phyloP scores from a whole-genome alignment of 2,888 invertebrate species.

The Emmelina monodactyla region DNA sequence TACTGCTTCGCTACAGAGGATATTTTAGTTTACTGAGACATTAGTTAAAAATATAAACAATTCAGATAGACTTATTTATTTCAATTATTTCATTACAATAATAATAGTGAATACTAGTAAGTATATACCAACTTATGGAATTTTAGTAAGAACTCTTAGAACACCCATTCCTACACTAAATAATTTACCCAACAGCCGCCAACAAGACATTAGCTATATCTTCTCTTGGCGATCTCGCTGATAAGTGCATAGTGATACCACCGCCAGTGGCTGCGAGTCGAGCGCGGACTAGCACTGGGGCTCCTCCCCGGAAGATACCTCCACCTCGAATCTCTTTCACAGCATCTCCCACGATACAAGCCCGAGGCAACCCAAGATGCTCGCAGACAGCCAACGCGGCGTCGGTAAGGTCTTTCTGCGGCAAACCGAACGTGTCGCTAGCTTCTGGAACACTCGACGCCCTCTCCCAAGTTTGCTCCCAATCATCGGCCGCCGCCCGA shows the following conservation, averaged over 20 bases:
- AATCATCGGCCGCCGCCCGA: slow-evolving; percentile 35
- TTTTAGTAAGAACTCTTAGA: too few relatives aligned
- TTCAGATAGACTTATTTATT: too few relatives aligned
- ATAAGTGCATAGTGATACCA: slow-evolving; percentile 94
- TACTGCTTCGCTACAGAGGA: too few relatives aligned
- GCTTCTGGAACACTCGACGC: slow-evolving; percentile 75
- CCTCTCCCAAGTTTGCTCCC: slow-evolving; percentile 80
- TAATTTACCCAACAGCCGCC: slow-evolving; percentile 79
- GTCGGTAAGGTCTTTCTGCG: slow-evolving; percentile 50
- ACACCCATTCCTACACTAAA: too few relatives aligned
- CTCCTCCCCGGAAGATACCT: slow-evolving; percentile 90
- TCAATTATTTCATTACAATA: too few relatives aligned
- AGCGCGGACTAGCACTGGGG: slow-evolving; percentile 86
- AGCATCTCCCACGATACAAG: slow-evolving; percentile 40
- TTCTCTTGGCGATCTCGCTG: slow-evolving; percentile 85
- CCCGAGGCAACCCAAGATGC: slow-evolving; percentile 40
- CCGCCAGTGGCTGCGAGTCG: slow-evolving; percentile 74
- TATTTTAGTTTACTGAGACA: too few relatives aligned
- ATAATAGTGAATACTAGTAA: too few relatives aligned
- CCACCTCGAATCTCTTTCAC: slow-evolving; percentile 49
- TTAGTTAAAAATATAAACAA: too few relatives aligned
- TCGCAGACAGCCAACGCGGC: slow-evolving; percentile 50
- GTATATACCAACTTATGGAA: too few relatives aligned
- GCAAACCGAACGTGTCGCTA: slow-evolving; percentile 92
- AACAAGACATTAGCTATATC: slow-evolving; percentile 88